These are phyloP conservation scores for Lanistes nyassanus DNA, from an alignment of 1,140 invertebrate genomes.

Conservation along the genomic window DNA sequence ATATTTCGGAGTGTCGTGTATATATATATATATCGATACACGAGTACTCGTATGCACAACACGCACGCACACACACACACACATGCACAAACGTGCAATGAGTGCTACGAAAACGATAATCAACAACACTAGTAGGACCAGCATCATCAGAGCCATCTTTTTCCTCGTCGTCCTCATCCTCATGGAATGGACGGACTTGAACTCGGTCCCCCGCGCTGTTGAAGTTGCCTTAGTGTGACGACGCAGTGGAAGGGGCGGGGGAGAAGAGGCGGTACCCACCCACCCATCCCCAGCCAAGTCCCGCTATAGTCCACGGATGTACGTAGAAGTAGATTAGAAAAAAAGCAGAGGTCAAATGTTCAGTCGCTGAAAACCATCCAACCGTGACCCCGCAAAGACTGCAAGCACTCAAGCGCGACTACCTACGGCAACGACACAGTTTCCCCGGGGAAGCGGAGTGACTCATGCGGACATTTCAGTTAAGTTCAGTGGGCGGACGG, in stretches of 20 bases:
- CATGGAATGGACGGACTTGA: not conserved
- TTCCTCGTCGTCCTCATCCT: not conserved
- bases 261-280: not conserved
- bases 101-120: no score
- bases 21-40: not conserved
- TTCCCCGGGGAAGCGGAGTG: not conserved
- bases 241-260: no score
- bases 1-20: no score
- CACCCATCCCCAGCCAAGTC: not conserved
- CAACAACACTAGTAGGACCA: not conserved
- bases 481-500: no score
- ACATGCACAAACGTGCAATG: conserved; percentile 5
- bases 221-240: no score
- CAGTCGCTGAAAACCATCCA: no score
- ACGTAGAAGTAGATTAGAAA: no score
- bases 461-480: not conserved
- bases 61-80: not conserved
- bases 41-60: not conserved
- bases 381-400: not conserved
- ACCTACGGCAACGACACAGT: not conserved
- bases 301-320: no score
- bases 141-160: not conserved
- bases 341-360: no score
- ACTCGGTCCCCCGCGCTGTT: no score
- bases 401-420: not conserved